Evolutionary conservation across 2,113 vertebrate species (phyloP).

Genomic region (Ammodytes dubius): DNA sequence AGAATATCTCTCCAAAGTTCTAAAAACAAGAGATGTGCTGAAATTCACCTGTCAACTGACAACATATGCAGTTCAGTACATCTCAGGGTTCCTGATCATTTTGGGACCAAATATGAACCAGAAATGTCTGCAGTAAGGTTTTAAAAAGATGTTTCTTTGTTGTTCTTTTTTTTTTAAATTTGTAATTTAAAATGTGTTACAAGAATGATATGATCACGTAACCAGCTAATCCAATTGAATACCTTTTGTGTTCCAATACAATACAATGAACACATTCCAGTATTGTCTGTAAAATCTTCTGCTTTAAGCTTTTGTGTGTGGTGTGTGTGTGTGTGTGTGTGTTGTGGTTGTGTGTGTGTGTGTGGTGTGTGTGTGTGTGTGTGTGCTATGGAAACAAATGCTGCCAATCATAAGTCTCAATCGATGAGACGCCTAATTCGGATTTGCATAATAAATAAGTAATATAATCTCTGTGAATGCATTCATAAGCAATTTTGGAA

Average conservation of each 20-base stretch:
- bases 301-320: neutral
- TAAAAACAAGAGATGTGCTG: neutral
- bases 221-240: neutral
- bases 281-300: neutral
- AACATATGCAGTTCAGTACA: no score
- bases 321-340: no score
- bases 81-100: neutral
- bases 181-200: neutral
- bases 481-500: neutral
- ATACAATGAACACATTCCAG: neutral
- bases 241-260: neutral
- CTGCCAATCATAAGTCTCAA: neutral
- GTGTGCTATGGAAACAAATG: neutral
- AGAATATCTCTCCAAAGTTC: neutral
- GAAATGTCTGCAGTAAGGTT: neutral
- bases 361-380: no score
- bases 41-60: neutral
- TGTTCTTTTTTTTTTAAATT: neutral
- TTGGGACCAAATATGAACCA: neutral
- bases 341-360: no score
- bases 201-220: neutral
- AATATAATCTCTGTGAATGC: neutral
- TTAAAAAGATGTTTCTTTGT: neutral
- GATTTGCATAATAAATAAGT: neutral
- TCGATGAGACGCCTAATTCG: no score